Conservation (phyloP, 2,113 vertebrate genomes). For the Chaetodon auriga region DNA sequence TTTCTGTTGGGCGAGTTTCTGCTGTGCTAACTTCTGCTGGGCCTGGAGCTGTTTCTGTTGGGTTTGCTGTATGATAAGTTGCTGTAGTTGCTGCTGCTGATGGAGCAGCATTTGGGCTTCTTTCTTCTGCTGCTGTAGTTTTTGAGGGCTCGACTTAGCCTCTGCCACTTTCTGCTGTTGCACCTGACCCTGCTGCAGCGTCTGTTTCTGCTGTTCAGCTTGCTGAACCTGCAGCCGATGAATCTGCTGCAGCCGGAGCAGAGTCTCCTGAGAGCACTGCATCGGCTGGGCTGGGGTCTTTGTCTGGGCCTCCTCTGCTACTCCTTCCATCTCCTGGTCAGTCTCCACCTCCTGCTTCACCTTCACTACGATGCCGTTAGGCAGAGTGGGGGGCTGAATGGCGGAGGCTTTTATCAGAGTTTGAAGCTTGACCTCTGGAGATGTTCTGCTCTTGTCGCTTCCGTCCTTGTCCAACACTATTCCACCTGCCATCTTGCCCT, state of each 20-base stretch:
- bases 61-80: constrained; percentile 80
- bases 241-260: constrained; percentile 82
- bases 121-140: constrained; percentile 69
- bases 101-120: constrained; percentile 72
- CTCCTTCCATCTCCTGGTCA: constrained; percentile 79
- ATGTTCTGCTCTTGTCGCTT: constrained; percentile 42
- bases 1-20: constrained; percentile 67
- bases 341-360: constrained; percentile 80
- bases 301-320: constrained; percentile 61
- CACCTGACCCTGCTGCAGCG: constrained; percentile 45
- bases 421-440: constrained; percentile 46
- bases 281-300: constrained; percentile 61
- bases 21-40: constrained; percentile 69
- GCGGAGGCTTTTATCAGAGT: constrained; percentile 69
- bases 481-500: constrained; percentile 85
- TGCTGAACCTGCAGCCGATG: constrained; percentile 79
- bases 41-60: constrained; percentile 77
- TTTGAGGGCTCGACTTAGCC: constrained; percentile 50
- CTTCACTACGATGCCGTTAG: constrained; percentile 67
- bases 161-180: constrained; percentile 62
- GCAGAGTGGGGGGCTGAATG: constrained; percentile 65
- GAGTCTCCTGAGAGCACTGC: constrained; percentile 83
- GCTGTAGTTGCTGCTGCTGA: constrained; percentile 79
- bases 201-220: constrained; percentile 66
- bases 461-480: constrained; percentile 55